Conservation (phyloP, 2,888 invertebrate genomes). For the Chymomyza amoena region DNA sequence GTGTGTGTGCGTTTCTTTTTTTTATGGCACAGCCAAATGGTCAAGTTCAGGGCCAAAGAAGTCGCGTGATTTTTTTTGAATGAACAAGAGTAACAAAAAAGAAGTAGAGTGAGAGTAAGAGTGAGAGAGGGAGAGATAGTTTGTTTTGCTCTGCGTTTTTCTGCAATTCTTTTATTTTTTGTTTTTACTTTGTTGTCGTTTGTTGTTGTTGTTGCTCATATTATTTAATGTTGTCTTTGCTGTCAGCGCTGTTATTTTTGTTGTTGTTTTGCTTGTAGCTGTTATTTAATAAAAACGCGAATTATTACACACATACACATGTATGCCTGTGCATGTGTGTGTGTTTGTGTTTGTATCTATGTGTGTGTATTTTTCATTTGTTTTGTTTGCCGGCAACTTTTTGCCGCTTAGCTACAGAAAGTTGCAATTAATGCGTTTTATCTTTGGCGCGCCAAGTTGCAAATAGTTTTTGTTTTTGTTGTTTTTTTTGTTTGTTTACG, state of each 20-base stretch:
- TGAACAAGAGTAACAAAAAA: background rate
- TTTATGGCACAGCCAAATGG: slow-evolving; percentile 20
- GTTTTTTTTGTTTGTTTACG: slow-evolving; percentile 15
- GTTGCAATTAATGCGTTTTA: slow-evolving; percentile 59
- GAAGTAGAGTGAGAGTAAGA: too few species aligned
- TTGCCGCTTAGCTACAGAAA: slow-evolving; percentile 14
- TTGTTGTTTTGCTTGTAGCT: slow-evolving; percentile 15
- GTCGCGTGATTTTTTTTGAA: slow-evolving; percentile 4
- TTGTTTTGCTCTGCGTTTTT: slow-evolving; percentile 8
- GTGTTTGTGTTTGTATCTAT: background rate
- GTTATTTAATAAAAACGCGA: slow-evolving; percentile 51
- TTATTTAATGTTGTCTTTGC: slow-evolving; percentile 39
- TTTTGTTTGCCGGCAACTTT: background rate
- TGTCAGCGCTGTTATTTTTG: slow-evolving; percentile 32
- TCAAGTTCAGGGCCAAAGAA: slow-evolving; percentile 64
- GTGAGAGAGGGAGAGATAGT: slow-evolving; percentile 18
- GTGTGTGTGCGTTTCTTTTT: background rate
- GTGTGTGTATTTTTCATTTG: background rate
- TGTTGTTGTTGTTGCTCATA: slow-evolving; percentile 40
- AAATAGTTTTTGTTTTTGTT: background rate
- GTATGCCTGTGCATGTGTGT: slow-evolving; percentile 19
- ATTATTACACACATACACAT: slow-evolving; percentile 40
- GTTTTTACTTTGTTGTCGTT: slow-evolving; percentile 9
- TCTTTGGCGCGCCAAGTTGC: slow-evolving; percentile 35
- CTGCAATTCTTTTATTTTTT: slow-evolving; percentile 19